Evolutionary conservation across 1,140 invertebrate species (phyloP).

Genomic region (Hypothenemus hampei): DNA sequence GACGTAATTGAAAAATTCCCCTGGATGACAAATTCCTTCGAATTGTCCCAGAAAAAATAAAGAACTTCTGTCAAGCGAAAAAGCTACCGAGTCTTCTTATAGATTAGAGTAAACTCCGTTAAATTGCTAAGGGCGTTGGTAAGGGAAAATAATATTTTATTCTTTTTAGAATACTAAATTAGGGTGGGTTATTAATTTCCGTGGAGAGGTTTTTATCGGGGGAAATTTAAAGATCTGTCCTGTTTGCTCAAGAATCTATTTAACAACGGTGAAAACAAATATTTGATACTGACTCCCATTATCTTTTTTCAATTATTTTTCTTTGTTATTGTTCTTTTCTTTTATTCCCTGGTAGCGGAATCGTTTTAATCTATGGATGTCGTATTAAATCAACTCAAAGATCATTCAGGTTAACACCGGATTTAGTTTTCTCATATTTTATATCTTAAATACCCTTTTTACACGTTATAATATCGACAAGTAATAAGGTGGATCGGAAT

Average conservation of each 20-base stretch:
- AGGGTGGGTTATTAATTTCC: constrained; percentile 17
- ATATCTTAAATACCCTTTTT: constrained; percentile 9
- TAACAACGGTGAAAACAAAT: constrained; percentile 4
- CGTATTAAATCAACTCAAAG: background rate
- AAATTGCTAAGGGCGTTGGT: constrained; percentile 22
- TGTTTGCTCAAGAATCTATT: background rate
- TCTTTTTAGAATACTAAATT: constrained; percentile 20
- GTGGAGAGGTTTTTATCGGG: background rate
- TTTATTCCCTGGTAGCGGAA: too few species aligned
- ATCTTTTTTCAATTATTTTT: too few species aligned
- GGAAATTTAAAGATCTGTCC: constrained; percentile 1
- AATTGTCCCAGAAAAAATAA: constrained; percentile 29
- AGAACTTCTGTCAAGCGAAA: constrained; percentile 26
- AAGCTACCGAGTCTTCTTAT: constrained; percentile 30
- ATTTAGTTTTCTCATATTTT: constrained; percentile 10
- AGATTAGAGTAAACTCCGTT: constrained; percentile 29
- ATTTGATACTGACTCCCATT: constrained; percentile 2
- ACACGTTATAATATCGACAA: constrained; percentile 9
- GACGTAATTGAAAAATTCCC: constrained; percentile 30
- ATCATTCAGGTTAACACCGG: background rate
- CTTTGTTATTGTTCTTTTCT: too few species aligned
- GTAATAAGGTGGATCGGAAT: constrained; percentile 6
- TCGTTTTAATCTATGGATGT: too few species aligned
- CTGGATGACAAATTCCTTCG: constrained; percentile 25
- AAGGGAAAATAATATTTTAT: constrained; percentile 26